Evolutionary conservation across 30 jellyfish, hydroid and myxozoan genomes (phyloP).

Genomic region (Catostylus mosaicus): DNA sequence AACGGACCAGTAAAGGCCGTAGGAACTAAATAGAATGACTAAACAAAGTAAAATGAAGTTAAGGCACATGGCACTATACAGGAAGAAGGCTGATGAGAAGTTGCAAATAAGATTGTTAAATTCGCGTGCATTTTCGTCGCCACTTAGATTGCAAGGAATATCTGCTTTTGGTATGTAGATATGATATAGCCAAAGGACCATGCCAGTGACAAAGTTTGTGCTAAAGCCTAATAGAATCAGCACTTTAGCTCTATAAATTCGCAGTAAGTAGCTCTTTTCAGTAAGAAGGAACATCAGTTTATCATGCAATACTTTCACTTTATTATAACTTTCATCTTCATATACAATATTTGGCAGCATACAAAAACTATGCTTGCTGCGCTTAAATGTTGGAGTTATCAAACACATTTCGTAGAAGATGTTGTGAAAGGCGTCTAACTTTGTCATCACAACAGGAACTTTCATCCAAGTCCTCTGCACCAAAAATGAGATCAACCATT

Average conservation of each 20-base stretch:
- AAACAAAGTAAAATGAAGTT: conserved; percentile 40
- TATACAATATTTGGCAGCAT: conserved; percentile 74
- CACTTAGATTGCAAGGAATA: conserved; percentile 50
- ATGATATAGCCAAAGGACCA: conserved; percentile 60
- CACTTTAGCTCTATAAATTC: conserved; percentile 67
- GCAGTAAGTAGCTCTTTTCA: conserved; percentile 57
- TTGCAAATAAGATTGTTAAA: conserved; percentile 63
- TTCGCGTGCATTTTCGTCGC: conserved; percentile 37
- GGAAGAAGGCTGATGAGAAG: conserved; percentile 65
- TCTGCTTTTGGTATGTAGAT: conserved; percentile 63
- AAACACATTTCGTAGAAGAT: conserved; percentile 63
- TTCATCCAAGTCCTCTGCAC: conserved; percentile 74
- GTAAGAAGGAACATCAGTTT: conserved; percentile 68
- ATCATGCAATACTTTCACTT: conserved; percentile 75
- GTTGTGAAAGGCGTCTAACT: conserved; percentile 71
- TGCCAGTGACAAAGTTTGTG: conserved; percentile 16
- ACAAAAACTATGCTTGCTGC: conserved; percentile 43
- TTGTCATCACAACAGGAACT: conserved; percentile 80
- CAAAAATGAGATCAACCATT: conserved; percentile 68
- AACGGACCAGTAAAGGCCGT: conserved; percentile 64
- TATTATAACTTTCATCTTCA: conserved; percentile 49
- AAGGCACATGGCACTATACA: conserved; percentile 73
- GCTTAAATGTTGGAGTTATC: conserved; percentile 54
- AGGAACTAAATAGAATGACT: conserved; percentile 34
- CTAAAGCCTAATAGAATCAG: conserved; percentile 28